Percentiles rank a stretch among this genome's conserved stretches.
Conservation (phyloP, 2,888 invertebrate species). For the Enoplolaimus lenunculus region DNA sequence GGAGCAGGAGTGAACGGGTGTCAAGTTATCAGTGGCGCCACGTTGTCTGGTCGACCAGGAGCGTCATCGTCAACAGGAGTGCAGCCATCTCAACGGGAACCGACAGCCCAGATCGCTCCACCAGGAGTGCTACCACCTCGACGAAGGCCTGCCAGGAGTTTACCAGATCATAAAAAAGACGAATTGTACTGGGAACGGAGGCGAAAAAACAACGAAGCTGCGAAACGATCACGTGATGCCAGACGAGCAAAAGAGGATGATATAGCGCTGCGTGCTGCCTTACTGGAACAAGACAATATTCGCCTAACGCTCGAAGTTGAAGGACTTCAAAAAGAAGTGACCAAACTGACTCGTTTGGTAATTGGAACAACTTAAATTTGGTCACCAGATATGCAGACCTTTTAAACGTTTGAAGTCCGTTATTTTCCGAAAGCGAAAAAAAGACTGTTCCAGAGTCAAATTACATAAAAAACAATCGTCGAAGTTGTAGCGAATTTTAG, state of each 20-base stretch:
- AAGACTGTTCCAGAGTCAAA: no score
- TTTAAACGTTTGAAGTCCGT: no score
- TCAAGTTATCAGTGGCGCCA: constrained; percentile 4
- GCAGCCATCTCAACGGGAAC: no score
- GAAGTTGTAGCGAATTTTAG: no score
- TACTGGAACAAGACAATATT: constrained; percentile 71
- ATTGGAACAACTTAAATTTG: not conserved
- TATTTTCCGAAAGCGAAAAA: no score
- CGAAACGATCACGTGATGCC: constrained; percentile 79
- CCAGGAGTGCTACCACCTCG: no score
- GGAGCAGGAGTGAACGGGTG: not conserved
- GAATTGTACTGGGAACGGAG: constrained; percentile 72
- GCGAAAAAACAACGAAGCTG: constrained; percentile 81
- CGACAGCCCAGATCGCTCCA: no score
- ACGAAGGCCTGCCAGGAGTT: constrained; percentile 30
- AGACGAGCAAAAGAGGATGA: constrained; percentile 78
- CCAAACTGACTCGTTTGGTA: constrained; percentile 42
- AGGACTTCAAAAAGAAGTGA: constrained; percentile 53
- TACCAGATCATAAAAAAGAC: constrained; percentile 51
- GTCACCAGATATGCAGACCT: no score
- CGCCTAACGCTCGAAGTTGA: constrained; percentile 58
- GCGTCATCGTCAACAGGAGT: not conserved
- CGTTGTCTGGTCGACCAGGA: not conserved
- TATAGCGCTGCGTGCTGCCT: constrained; percentile 70
- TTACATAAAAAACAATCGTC: no score